phyloP scores from a whole-genome alignment of 2,113 vertebrate genomes.

The Willisornis vidua region DNA sequence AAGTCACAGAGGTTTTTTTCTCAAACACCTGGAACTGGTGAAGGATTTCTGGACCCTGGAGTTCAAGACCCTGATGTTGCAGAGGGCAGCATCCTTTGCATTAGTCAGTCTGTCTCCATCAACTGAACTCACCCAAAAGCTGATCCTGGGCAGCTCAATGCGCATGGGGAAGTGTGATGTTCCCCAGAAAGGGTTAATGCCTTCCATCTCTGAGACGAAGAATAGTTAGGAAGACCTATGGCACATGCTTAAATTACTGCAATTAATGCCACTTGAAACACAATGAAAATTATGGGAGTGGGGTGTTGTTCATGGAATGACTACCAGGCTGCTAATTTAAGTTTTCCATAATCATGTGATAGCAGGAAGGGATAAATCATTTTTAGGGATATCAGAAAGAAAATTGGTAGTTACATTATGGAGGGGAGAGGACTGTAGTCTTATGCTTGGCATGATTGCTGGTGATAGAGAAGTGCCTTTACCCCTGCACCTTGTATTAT shows the following conservation, averaged over 20 bases:
- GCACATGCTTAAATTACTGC: background rate
- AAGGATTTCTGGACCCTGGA: background rate
- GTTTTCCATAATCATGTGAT: background rate
- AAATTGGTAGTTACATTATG: background rate
- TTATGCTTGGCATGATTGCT: background rate
- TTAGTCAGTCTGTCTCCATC: background rate
- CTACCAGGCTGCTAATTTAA: background rate
- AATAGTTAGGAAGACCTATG: background rate
- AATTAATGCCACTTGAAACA: background rate
- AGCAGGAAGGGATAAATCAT: background rate
- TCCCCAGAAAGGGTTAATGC: background rate
- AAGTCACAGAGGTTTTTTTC: background rate
- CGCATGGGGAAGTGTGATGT: background rate
- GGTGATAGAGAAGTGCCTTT: background rate
- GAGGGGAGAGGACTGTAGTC: background rate
- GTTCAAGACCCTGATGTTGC: background rate
- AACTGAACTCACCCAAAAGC: background rate
- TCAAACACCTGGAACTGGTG: background rate
- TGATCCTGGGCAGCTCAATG: background rate
- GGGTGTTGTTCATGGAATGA: background rate
- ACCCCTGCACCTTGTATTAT: background rate
- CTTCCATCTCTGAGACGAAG: background rate
- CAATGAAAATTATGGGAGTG: background rate
- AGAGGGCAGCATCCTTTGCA: fast-evolving
- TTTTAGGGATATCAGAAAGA: background rate